phyloP scores from a whole-genome alignment of 2,113 vertebrate species.

The Neodon shergylaensis region DNA sequence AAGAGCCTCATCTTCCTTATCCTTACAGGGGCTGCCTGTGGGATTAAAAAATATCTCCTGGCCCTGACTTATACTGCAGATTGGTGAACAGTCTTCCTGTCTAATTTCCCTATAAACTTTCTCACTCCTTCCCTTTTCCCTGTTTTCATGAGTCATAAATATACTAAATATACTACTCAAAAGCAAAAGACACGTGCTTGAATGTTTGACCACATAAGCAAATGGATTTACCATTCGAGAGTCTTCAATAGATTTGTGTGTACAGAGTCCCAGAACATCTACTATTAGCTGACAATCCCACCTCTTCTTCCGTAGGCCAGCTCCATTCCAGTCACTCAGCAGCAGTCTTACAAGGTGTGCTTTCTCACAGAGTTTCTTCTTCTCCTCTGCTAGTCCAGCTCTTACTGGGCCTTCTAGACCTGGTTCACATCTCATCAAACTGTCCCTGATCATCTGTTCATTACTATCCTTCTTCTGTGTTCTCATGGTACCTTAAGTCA shows the following conservation, averaged over 20 bases:
- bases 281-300: neutral
- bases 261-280: neutral
- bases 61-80: neutral
- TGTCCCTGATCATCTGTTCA: neutral
- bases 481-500: neutral
- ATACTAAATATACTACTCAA: neutral
- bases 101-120: neutral
- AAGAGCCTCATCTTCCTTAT: neutral
- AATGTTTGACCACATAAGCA: neutral
- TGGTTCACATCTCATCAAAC: neutral
- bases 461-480: neutral
- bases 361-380: neutral
- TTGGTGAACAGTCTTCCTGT: neutral
- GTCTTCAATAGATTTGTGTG: neutral
- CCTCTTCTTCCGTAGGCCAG: neutral
- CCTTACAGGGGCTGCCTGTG: neutral
- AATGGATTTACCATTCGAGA: slow-evolving; percentile 1
- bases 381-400: neutral
- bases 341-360: neutral
- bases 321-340: neutral
- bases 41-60: neutral
- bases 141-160: neutral
- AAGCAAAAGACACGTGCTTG: neutral
- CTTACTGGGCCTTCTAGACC: neutral
- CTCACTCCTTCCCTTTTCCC: neutral